Base-by-base conservation (phyloP, 2,113 vertebrate species). In the Caloenas nicobarica region DNA sequence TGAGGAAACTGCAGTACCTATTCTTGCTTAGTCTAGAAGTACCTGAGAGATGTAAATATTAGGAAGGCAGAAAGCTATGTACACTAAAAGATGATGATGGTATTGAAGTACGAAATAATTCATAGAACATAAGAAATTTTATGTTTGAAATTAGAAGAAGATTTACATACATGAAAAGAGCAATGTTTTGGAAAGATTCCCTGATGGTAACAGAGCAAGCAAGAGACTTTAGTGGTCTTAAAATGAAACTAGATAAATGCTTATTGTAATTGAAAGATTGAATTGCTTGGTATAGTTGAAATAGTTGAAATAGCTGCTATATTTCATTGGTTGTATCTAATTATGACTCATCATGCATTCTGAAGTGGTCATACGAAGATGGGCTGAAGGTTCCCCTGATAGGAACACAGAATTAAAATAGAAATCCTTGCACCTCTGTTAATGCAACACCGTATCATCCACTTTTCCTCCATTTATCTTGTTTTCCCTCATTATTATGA, bases 131-230 rank as follows among this genome's bases (percentile, higher is more conserved):
- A 29, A 34, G 18, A 80, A 21, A 71, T 40, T 50, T 60, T 16
- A 50, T 3, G 36, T 54, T 29, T 77, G 24, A 58, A 86, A 60
- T 8, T 0, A 83, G 29, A 53, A 48, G 11, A 69, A 50, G 8
- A 51, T 54, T 86, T 71, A 16, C 6, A 18, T 23, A n/a, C 5
- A 28, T 25, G 48, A 68, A 24, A 53, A 69, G 2, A 69, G 5
- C 7, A 44, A 54, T 10, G 6, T 70, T 90, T 81, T 81, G 61
- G 51, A 50, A 58, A 34, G 6, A 33, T 74, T 70, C 17, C 7
- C 2, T 9, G 2, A 38, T 9, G 11, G 4, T 24, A 26, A 57
- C 8, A 48, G 34, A 33, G 16, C 5, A 6, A 8, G 5, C 10
- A 78, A 77, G 18, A 17, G 9, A 25, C 15, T 7, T 77, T 28